phyloP scores from a whole-genome alignment of 1,140 invertebrate genomes.

The Bombus vancouverensis region DNA sequence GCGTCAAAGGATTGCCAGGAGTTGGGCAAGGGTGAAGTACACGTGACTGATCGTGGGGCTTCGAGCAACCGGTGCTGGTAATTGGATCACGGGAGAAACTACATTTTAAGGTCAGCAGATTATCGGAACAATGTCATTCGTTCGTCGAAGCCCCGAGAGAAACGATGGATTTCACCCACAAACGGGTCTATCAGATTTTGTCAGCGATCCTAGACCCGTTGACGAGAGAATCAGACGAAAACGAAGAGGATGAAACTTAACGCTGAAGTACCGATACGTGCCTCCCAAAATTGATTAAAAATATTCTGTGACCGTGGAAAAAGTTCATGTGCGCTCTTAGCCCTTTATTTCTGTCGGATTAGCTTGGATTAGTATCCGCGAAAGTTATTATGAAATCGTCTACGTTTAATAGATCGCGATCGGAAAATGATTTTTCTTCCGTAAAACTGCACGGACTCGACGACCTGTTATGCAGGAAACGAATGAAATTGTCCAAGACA shows the following conservation, averaged over 20 bases:
- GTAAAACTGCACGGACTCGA: conserved; percentile 64
- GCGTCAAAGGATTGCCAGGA: conserved; percentile 43
- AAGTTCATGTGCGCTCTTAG: conserved; percentile 28
- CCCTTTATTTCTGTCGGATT: no score
- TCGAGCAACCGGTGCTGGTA: conserved; percentile 65
- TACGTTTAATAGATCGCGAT: conserved; percentile 56
- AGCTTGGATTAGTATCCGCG: neutral
- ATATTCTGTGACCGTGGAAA: neutral
- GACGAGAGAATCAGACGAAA: conserved; percentile 37
- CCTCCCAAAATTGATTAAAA: neutral
- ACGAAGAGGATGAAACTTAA: conserved; percentile 45
- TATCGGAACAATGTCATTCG: conserved; percentile 64
- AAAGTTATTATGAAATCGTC: conserved; percentile 47
- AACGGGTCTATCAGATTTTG: conserved; percentile 72
- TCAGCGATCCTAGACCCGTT: conserved; percentile 69
- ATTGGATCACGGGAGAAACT: conserved; percentile 46
- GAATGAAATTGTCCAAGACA: conserved; percentile 52
- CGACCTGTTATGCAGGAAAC: conserved; percentile 58
- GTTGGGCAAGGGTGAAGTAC: conserved; percentile 60
- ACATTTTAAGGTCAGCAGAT: conserved; percentile 77
- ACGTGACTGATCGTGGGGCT: conserved; percentile 70
- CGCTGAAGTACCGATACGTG: no score
- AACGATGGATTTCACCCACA: conserved; percentile 78
- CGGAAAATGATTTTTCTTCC: conserved; percentile 47
- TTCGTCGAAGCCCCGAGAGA: conserved; percentile 54